Conservation (phyloP, 2,113 vertebrate genomes). For the Harpagus bidentatus region DNA sequence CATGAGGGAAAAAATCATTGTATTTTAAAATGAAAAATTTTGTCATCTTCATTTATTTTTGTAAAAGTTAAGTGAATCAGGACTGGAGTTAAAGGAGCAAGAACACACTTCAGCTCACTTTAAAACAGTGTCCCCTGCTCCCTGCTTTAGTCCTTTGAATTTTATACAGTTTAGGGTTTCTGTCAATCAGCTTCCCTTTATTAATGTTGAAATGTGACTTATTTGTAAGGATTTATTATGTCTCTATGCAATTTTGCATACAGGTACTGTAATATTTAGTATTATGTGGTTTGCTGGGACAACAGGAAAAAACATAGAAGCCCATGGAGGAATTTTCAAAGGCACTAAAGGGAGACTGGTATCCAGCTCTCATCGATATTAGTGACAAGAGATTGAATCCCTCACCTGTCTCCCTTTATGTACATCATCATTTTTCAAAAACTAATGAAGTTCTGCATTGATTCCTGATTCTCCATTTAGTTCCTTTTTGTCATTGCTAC, state of each 20-base stretch:
- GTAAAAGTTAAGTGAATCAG: conserved; percentile 1
- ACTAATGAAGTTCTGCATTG: neutral
- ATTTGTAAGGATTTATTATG: conserved; percentile 16
- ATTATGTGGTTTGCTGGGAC: neutral
- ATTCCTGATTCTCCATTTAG: neutral
- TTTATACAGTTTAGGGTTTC: conserved; percentile 17
- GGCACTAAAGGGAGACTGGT: neutral
- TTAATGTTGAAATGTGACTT: neutral
- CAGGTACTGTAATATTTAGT: conserved; percentile 10
- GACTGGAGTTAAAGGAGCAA: neutral
- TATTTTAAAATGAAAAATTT: conserved; percentile 19
- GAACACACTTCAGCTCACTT: neutral
- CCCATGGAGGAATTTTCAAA: neutral
- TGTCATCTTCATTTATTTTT: conserved; percentile 48
- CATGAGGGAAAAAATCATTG: neutral
- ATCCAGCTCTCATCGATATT: neutral
- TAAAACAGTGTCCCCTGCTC: neutral
- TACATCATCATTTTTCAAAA: neutral
- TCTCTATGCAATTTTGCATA: conserved; percentile 46
- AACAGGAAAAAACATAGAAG: neutral
- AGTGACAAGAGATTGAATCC: neutral
- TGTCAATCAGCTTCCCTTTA: neutral
- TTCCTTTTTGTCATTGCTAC: neutral
- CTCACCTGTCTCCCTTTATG: neutral
- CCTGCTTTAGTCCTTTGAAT: neutral